Evolutionary conservation across 2,113 vertebrate genomes (phyloP).

Genomic region (Dryoscopus gambensis): DNA sequence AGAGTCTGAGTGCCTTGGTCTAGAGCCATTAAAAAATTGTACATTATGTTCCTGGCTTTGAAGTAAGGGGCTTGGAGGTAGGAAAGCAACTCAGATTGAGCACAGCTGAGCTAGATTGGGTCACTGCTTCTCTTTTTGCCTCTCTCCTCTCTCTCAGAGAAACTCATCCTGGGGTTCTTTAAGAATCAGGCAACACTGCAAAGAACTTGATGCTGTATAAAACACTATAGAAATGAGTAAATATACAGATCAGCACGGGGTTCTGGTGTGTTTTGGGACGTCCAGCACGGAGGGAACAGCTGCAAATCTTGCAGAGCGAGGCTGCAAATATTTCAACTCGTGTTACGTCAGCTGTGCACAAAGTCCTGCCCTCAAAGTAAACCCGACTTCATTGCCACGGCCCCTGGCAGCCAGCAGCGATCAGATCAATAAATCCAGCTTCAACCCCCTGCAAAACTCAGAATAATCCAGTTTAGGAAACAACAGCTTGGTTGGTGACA

Average conservation of each 20-base stretch:
- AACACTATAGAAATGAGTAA: constrained; percentile 16
- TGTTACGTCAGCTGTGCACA: background rate
- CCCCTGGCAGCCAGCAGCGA: background rate
- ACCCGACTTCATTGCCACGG: background rate
- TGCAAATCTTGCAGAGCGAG: background rate
- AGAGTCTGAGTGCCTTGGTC: constrained; percentile 94
- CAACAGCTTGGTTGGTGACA: fast-evolving
- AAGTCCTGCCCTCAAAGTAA: background rate
- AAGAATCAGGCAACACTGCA: constrained; percentile 72
- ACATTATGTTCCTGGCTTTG: constrained; percentile 99
- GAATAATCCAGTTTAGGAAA: background rate
- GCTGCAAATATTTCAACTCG: background rate
- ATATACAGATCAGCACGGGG: background rate
- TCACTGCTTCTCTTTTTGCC: constrained; percentile 75
- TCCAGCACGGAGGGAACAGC: background rate
- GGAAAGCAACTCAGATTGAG: constrained; percentile 87
- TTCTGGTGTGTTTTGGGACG: background rate
- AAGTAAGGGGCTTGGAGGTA: constrained; percentile 91
- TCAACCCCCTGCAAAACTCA: background rate
- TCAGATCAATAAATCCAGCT: background rate
- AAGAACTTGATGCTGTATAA: constrained; percentile 80
- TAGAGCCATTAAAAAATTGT: constrained; percentile 99
- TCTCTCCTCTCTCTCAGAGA: constrained; percentile 77
- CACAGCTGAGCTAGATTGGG: constrained; percentile 89
- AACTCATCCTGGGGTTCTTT: constrained; percentile 78